A percentile compares a stretch with the other conserved stretches of the same genome.
These are phyloP conservation scores for Sciurus niger DNA, from an alignment of 2,113 vertebrate species.

Conservation along the genomic window DNA sequence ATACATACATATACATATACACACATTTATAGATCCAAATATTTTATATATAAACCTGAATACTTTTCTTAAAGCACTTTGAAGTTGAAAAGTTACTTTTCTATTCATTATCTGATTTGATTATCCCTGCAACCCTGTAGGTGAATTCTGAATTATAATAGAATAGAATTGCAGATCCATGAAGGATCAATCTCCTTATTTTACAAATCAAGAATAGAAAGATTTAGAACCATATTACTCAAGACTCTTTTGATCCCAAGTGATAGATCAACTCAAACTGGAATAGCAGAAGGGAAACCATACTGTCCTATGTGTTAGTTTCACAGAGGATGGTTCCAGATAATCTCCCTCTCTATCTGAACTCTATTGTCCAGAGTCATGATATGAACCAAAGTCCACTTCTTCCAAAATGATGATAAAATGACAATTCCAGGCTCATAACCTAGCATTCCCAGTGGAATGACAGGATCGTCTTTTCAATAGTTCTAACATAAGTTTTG, in stretches of 20 bases:
- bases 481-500: neutral
- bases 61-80: neutral
- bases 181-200: neutral
- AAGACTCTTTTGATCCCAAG: conserved; percentile 12
- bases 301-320: neutral
- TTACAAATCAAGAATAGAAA: conserved; percentile 16
- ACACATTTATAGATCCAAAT: neutral
- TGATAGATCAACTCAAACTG: neutral
- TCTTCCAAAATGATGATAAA: neutral
- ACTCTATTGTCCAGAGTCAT: neutral
- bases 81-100: neutral
- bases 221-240: neutral
- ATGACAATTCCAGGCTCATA: neutral
- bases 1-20: neutral
- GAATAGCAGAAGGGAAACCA: neutral
- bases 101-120: neutral
- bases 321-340: neutral
- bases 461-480: neutral
- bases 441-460: neutral
- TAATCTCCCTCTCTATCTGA: neutral
- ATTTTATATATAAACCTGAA: neutral
- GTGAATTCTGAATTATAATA: neutral
- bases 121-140: neutral
- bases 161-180: neutral
- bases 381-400: neutral